Base-by-base conservation (phyloP, 2,888 invertebrate genomes). In the Mythimna lalbum region DNA sequence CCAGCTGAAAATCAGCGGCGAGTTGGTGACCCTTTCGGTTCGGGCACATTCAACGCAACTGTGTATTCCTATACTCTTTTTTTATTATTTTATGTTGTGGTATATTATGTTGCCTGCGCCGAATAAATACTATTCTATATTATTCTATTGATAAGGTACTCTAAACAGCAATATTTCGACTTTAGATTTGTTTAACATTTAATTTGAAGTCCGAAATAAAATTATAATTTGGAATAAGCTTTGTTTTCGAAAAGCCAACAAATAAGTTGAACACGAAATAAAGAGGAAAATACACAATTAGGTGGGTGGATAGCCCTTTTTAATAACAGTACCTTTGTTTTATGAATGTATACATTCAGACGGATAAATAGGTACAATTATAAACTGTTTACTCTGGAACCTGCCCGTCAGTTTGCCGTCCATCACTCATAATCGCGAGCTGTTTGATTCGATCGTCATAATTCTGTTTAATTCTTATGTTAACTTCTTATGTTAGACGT, bases 371-470 rank as follows among this genome's bases (percentile, higher is more conserved):
- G 27, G 27, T 31, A 49, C 56, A 36, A 43, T 50, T 33, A 57
- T 47, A 67, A 47, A 67, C 76, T 52, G 67, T 57, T 72, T 72
- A 57, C 50, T 52, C 67, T 52, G 50, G 50, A 43, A 61, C 50
- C 76, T 69, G 59, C 27, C 50, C 36, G 52, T 74, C 70, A 39
- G 47, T 63, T 49, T 69, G 56, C 76, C 60, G 33, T 61, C 77
- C 59, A 59, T 76, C 70, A 77, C 50, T 69, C 70, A 31, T 19
- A 59, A 69, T 49, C 27, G 19, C 39, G 47, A 59, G 23, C 49
- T 77, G 39, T 59, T 70, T 76, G 47, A 76, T 69, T 43, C 50
- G 33, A 59, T 59, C 52, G 57, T 69, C 52, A 74, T 69, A 49
- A 62, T 69, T 62, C 27, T 60, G 73, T 73, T 49, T 43, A 50